These are phyloP conservation scores for Acropora tenuis DNA, from an alignment of 64 coral and sea anemone species.

Conservation along the genomic window DNA sequence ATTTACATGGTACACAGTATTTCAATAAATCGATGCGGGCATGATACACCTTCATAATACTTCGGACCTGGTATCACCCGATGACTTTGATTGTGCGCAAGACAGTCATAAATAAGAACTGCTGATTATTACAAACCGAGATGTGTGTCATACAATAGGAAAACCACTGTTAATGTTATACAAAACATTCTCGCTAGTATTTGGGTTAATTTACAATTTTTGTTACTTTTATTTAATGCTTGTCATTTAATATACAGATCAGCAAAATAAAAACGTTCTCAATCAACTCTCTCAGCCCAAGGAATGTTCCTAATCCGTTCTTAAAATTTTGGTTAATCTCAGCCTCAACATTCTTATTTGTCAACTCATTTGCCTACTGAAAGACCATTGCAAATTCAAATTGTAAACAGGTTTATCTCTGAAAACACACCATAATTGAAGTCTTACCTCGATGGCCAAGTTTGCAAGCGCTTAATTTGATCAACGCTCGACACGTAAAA, in stretches of 20 bases:
- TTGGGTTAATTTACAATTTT: neutral
- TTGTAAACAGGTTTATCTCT: neutral
- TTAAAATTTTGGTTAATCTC: no score
- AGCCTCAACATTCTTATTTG: neutral
- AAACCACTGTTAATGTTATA: neutral
- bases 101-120: no score
- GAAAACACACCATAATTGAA: slow-evolving; percentile 2
- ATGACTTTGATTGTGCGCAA: no score
- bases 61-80: no score
- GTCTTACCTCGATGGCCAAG: neutral
- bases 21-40: no score
- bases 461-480: no score
- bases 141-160: neutral
- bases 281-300: neutral
- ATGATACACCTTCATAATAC: no score
- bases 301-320: neutral
- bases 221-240: no score
- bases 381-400: neutral
- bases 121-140: no score
- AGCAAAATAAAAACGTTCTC: no score
- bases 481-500: neutral
- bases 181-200: neutral
- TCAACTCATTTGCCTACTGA: slow-evolving; percentile 5
- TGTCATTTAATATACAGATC: no score
- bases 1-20: no score